Conservation (phyloP, 2,888 invertebrate genomes). For the Ceraclea dissimilis region DNA sequence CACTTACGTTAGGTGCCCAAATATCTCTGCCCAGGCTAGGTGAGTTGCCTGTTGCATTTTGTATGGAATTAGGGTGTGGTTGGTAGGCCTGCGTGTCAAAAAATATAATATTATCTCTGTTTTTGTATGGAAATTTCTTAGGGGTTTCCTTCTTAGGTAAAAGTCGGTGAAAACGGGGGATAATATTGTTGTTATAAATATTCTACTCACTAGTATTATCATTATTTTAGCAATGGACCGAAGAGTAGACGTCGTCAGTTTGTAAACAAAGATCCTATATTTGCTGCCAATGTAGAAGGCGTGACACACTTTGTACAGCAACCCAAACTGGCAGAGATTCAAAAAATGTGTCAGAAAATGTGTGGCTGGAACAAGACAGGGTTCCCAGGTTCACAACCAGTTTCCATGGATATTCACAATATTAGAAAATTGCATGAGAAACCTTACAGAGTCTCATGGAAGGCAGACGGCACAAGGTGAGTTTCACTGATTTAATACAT, state of each 20-base stretch:
- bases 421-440: conserved; percentile 65
- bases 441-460: conserved; percentile 97
- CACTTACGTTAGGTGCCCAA: too few species aligned
- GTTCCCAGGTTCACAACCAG: conserved; percentile 96
- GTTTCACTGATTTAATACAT: conserved; percentile 10
- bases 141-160: too few species aligned
- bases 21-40: too few species aligned
- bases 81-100: too few species aligned
- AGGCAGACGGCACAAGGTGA: conserved; percentile 93
- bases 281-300: conserved; percentile 83
- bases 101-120: too few species aligned
- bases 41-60: too few species aligned
- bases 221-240: conserved; percentile 23
- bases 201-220: too few species aligned
- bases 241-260: conserved; percentile 48
- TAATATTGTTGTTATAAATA: too few species aligned
- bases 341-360: conserved; percentile 67
- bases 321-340: conserved; percentile 55
- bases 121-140: too few species aligned
- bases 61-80: too few species aligned
- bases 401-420: conserved; percentile 88
- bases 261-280: conserved; percentile 57
- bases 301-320: conserved; percentile 63
- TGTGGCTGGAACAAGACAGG: conserved; percentile 64
- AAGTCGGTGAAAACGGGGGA: too few species aligned